Evolutionary conservation across 2,888 invertebrate genomes (phyloP).

Genomic region (Rhagophthalmus giganteus): DNA sequence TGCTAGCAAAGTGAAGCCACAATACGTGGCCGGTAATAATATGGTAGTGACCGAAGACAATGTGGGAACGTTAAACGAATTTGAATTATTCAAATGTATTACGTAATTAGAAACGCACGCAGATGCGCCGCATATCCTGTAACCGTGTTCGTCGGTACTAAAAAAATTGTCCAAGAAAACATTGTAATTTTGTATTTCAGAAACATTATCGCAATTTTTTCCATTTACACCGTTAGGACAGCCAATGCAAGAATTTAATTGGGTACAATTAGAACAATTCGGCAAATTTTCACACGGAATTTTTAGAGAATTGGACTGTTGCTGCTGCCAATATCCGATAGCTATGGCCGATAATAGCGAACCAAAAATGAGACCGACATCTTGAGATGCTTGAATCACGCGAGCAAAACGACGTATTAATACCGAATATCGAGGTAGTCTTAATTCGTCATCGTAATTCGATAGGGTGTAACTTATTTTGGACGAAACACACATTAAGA

Average conservation of each 20-base stretch:
- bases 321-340: conserved; percentile 38
- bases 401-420: conserved; percentile 58
- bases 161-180: conserved; percentile 57
- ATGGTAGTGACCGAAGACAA: conserved; percentile 51
- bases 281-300: conserved; percentile 1
- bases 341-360: conserved; percentile 58
- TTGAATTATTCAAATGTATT: conserved; percentile 27
- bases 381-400: conserved; percentile 61
- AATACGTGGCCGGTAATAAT: conserved; percentile 53
- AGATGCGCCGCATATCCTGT: conserved; percentile 62
- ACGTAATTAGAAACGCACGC: conserved; percentile 57
- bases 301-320: neutral
- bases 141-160: conserved; percentile 59
- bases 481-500: conserved; percentile 55
- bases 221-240: conserved; percentile 14
- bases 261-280: conserved; percentile 25
- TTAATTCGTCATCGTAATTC: conserved; percentile 54
- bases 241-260: conserved; percentile 21
- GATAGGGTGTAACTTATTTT: conserved; percentile 54
- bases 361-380: conserved; percentile 62
- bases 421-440: conserved; percentile 46
- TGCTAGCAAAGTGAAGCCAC: conserved; percentile 55
- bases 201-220: conserved; percentile 14
- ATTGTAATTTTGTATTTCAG: conserved; percentile 32
- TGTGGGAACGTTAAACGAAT: conserved; percentile 37